Evolutionary conservation across 2,888 invertebrate genomes (phyloP).

Genomic region (Philereme vetulata): DNA sequence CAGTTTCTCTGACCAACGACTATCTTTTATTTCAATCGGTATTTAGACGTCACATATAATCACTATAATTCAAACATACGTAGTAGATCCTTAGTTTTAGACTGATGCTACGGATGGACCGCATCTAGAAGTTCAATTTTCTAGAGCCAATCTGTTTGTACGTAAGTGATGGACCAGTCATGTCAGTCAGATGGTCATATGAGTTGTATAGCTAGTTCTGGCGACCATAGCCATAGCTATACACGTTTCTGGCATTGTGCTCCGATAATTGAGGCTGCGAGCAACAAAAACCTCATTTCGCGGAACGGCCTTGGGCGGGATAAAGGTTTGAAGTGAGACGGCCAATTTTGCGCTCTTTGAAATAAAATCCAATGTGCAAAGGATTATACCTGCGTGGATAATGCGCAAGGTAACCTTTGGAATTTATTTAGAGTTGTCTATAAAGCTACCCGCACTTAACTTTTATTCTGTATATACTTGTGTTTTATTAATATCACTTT

Average conservation of each 20-base stretch:
- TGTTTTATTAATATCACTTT: conserved; percentile 1
- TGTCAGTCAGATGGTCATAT: not conserved
- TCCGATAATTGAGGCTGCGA: conserved; percentile 49
- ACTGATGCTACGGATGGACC: too few relatives aligned
- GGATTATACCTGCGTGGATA: not conserved
- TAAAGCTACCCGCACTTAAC: too few relatives aligned
- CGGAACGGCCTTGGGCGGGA: conserved; percentile 46
- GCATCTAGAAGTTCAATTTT: too few relatives aligned
- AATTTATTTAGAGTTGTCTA: not conserved
- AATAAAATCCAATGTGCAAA: not conserved
- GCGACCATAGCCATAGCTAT: conserved; percentile 5
- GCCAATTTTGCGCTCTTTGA: conserved; percentile 24
- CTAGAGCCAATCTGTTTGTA: too few relatives aligned
- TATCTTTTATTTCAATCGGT: too few relatives aligned
- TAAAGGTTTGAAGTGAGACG: conserved; percentile 24
- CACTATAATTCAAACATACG: too few relatives aligned
- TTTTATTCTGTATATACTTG: too few relatives aligned
- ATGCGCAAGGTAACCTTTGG: not conserved
- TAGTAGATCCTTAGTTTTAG: too few relatives aligned
- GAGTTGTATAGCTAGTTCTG: conserved; percentile 18
- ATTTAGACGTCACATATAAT: too few relatives aligned
- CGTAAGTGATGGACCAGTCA: too few relatives aligned
- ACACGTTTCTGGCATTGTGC: conserved; percentile 46
- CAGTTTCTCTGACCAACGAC: too few relatives aligned
- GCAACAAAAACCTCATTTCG: conserved; percentile 50